Percentiles rank a stretch among this genome's conserved stretches.
Evolutionary conservation across 1,140 invertebrate genomes (phyloP).

Genomic region (Drosophila simulans): DNA sequence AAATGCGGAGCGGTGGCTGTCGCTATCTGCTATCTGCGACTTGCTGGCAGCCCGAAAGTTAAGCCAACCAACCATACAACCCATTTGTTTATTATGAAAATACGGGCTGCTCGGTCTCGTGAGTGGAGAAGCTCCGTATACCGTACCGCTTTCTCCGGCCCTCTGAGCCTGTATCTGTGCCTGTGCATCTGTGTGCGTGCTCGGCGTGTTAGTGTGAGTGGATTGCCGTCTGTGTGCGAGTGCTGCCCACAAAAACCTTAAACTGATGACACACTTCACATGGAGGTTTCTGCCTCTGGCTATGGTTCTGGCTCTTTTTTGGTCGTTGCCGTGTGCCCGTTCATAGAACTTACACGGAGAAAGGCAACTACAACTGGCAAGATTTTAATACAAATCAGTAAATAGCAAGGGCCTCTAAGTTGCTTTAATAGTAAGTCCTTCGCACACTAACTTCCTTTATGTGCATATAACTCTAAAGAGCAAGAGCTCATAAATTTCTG

Average conservation of each 20-base stretch:
- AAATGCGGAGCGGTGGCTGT: slow-evolving; percentile 61
- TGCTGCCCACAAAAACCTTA: slow-evolving; percentile 80
- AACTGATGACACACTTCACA: slow-evolving; percentile 82
- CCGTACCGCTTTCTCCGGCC: slow-evolving; percentile 3
- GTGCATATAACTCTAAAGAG: too few species aligned
- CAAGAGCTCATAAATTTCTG: too few species aligned
- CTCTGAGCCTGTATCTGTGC: slow-evolving; percentile 7
- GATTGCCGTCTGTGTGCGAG: slow-evolving; percentile 14
- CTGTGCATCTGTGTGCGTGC: neutral
- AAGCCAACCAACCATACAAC: slow-evolving; percentile 78
- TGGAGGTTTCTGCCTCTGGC: slow-evolving; percentile 72
- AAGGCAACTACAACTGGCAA: neutral
- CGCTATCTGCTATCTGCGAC: slow-evolving; percentile 51
- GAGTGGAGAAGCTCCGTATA: slow-evolving; percentile 21
- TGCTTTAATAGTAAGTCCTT: too few species aligned
- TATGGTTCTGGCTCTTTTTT: slow-evolving; percentile 43
- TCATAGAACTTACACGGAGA: slow-evolving; percentile 8
- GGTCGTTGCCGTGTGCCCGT: slow-evolving; percentile 35
- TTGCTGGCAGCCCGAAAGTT: slow-evolving; percentile 77
- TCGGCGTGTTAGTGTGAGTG: slow-evolving; percentile 10
- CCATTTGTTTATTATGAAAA: slow-evolving; percentile 83
- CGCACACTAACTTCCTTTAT: too few species aligned
- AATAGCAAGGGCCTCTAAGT: too few species aligned
- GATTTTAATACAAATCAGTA: neutral
- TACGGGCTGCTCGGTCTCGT: slow-evolving; percentile 43